Percentiles rank a stretch among this genome's conserved stretches.
These are phyloP conservation scores for Knipowitschia caucasica DNA, from an alignment of 2,797 vertebrate genomes.

Conservation along the genomic window DNA sequence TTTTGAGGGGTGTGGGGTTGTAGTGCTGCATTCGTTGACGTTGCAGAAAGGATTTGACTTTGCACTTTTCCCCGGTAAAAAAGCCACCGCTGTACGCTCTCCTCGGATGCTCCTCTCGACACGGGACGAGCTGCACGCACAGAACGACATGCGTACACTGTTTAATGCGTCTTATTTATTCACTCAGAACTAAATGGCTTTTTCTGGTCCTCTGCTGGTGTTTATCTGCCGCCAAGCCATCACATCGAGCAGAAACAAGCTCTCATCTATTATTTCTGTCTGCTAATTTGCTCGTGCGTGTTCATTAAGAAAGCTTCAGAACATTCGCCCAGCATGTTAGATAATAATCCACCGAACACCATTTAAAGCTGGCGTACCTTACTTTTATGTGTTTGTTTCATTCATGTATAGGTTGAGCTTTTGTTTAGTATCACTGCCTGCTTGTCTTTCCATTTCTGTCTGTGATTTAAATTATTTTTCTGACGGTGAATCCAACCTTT, in stretches of 20 bases:
- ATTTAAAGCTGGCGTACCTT: no score
- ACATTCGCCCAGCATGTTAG: not conserved
- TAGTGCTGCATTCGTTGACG: constrained; percentile 11
- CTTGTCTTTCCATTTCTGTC: no score
- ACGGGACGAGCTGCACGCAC: not conserved
- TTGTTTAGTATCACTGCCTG: no score
- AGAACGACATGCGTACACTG: no score
- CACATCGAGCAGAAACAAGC: not conserved
- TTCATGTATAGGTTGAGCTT: no score
- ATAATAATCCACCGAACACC: not conserved
- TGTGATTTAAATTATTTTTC: no score
- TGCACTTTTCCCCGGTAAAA: constrained; percentile 1
- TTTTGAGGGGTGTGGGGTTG: no score
- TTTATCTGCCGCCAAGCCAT: not conserved
- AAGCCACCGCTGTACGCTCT: constrained; percentile 6
- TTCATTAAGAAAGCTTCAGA: constrained; percentile 4
- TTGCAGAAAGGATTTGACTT: constrained; percentile 1
- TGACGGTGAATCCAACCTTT: no score
- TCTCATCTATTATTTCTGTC: constrained; percentile 8
- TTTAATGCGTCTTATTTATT: not conserved
- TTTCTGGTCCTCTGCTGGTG: not conserved
- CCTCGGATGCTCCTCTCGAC: not conserved
- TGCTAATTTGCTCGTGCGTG: not conserved
- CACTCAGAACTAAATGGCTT: not conserved
- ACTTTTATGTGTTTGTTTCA: no score